Evolutionary conservation across 1,140 invertebrate species (phyloP).

Genomic region (Battus philenor): DNA sequence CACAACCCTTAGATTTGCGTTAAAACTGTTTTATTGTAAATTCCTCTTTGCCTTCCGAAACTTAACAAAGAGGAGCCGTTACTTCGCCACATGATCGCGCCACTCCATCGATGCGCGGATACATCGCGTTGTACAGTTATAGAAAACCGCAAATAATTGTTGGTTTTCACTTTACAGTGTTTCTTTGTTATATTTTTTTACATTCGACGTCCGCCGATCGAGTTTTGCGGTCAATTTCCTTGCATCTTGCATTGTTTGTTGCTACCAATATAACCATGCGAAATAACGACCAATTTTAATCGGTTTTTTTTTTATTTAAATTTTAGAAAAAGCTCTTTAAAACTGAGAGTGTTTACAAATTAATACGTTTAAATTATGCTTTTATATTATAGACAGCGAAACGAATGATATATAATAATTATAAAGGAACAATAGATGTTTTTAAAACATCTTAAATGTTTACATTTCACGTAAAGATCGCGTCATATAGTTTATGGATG

Average conservation of each 20-base stretch:
- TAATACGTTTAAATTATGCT: too few species aligned
- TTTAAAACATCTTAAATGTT: too few species aligned
- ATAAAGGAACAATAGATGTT: too few species aligned
- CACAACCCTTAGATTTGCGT: conserved; percentile 21
- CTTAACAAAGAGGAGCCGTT: conserved; percentile 10
- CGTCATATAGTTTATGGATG: too few species aligned
- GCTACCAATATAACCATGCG: background rate
- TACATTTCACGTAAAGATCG: too few species aligned
- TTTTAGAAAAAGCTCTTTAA: too few species aligned
- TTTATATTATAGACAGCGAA: too few species aligned
- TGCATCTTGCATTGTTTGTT: background rate
- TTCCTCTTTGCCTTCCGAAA: conserved; percentile 4
- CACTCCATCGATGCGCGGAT: conserved; percentile 1
- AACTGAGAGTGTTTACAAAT: too few species aligned
- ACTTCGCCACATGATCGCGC: conserved; percentile 16
- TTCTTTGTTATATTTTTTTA: background rate
- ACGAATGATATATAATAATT: too few species aligned
- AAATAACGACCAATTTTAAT: background rate
- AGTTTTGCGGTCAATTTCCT: background rate
- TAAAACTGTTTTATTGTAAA: conserved; percentile 18
- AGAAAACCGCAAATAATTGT: conserved; percentile 14
- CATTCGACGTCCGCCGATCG: background rate
- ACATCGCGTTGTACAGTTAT: conserved; percentile 15
- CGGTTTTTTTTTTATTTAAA: too few species aligned
- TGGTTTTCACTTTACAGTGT: background rate